Conservation (phyloP, 2,113 vertebrate species). For the Orycteropus afer region DNA sequence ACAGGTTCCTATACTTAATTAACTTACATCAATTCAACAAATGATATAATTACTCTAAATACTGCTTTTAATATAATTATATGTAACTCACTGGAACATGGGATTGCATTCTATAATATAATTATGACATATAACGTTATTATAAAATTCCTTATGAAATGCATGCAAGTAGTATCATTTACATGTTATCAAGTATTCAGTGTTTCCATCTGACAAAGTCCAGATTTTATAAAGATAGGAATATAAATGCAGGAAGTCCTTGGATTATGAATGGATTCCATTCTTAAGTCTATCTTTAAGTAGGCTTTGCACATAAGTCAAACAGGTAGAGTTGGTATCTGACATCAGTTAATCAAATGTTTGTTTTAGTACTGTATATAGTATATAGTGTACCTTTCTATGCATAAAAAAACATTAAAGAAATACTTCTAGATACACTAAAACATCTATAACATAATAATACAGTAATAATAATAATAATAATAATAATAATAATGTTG, state of each 20-base stretch:
- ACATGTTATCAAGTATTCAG: constrained; percentile 31
- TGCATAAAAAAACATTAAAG: no score
- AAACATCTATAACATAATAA: no score
- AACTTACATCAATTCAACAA: constrained; percentile 77
- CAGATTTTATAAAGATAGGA: constrained; percentile 38
- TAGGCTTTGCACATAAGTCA: no score
- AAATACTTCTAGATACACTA: no score
- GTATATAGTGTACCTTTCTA: neutral
- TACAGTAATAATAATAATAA: no score
- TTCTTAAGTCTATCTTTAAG: neutral
- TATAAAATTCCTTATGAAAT: constrained; percentile 61
- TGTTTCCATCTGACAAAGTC: constrained; percentile 43
- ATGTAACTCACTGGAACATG: constrained; percentile 65
- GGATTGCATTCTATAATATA: constrained; percentile 66
- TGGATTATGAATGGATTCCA: neutral
- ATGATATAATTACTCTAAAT: constrained; percentile 74
- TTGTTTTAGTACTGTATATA: neutral
- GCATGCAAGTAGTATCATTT: constrained; percentile 39
- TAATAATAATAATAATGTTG: no score
- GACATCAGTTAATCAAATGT: neutral
- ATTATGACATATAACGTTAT: constrained; percentile 66
- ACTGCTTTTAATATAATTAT: constrained; percentile 77
- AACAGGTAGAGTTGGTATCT: neutral
- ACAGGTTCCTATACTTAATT: constrained; percentile 61
- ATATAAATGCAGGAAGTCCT: neutral